Evolutionary conservation across 2,797 vertebrate species (phyloP), one percentile per base, ranked within the genome.

Genomic region (Simalia tracyae): DNA sequence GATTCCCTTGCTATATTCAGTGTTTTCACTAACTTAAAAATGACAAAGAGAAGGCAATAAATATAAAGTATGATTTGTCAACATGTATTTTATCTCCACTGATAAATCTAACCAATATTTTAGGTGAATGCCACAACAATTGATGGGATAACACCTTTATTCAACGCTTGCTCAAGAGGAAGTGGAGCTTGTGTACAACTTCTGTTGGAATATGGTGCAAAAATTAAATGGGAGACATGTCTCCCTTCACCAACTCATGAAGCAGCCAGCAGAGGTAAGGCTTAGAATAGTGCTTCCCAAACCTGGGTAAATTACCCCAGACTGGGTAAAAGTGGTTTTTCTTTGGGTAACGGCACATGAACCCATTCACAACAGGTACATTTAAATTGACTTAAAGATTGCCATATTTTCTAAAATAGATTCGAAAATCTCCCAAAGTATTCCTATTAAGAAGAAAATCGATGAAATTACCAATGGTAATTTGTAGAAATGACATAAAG

Each of bases 51-150:
- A 60, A 22, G 19, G n/a, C 56, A 46, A 50, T 11, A 57, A 14
- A 59, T 68, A 46, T 19, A 24, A 60, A 76, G 22, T 2, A 26
- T 14, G 24, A 86, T 10, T 56, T 17, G 11, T 64, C 63, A 90
- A 42, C 54, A 66, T 87, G 31, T 63, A 64, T 57, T 90, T 46
- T 90, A 85, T 7, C 90, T 60, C 6, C 92, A 46, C 76, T 91
- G 42, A 54, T 50, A 95, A 92, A 60, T 36, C 90, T 92, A 31
- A 93, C 76, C 93, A 93, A 72, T 96, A 22, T 93, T 95, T 92
- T 94, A 99, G 99, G 98, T 99, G 93, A 99, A 99, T 5, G 98
- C 98, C 81, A 97, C 97, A 64, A 99, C 98, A 17, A 99, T 99
- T 93, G 98, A 99, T 88, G 99, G 99, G 31, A 98, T 98, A 97